A percentile compares a stretch with the other conserved stretches of the same genome.
Conservation (phyloP, 2,797 vertebrate species). For the Lithobates pipiens region DNA sequence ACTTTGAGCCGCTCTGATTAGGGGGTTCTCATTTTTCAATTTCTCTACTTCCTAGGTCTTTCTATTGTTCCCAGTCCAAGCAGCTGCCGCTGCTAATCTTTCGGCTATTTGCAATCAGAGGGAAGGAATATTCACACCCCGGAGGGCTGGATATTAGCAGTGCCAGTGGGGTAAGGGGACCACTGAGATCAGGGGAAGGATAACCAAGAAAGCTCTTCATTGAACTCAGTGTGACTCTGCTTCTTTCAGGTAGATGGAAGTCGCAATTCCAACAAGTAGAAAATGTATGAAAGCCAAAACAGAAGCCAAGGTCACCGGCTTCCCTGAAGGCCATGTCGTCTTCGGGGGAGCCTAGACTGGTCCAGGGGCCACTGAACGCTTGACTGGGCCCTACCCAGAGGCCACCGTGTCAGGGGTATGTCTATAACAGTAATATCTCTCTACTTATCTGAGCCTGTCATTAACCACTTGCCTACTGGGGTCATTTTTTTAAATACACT, state of each 20-base stretch:
- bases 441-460: too few relatives aligned
- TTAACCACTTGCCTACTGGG: too few relatives aligned
- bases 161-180: conserved; percentile 60
- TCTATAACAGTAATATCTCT: too few relatives aligned
- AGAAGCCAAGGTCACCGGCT: conserved; percentile 59
- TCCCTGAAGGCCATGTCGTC: neutral
- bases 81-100: conserved; percentile 79
- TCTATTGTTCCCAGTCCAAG: conserved; percentile 76
- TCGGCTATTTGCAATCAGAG: conserved; percentile 72
- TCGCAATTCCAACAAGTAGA: conserved; percentile 33
- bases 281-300: conserved; percentile 51
- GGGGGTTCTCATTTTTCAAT: conserved; percentile 69
- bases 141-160: conserved; percentile 67
- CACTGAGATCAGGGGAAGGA: conserved; percentile 60
- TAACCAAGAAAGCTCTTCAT: conserved; percentile 45
- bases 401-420: too few relatives aligned
- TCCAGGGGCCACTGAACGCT: conserved; percentile 32
- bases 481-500: too few relatives aligned
- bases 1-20: conserved; percentile 72
- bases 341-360: neutral
- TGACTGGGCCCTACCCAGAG: too few relatives aligned
- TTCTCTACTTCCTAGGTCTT: conserved; percentile 76
- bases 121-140: conserved; percentile 72
- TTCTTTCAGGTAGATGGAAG: conserved; percentile 57
- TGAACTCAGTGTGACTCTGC: conserved; percentile 68